These are phyloP conservation scores for Oreortyx pictus DNA, from an alignment of 2,797 vertebrate genomes.

Conservation along the genomic window DNA sequence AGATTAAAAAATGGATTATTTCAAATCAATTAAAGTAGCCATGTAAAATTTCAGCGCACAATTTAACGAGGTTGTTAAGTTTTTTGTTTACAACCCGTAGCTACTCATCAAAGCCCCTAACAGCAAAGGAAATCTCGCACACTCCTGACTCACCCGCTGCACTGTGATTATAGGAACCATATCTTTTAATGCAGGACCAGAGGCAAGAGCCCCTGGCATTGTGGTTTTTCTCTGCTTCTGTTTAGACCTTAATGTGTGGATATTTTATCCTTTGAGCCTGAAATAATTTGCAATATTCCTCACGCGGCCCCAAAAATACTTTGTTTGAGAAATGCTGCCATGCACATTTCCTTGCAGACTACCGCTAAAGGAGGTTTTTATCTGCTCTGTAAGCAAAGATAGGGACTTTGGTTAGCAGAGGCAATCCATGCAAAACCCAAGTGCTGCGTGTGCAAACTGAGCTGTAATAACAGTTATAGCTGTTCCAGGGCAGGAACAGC, in stretches of 20 bases:
- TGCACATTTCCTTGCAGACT: background rate
- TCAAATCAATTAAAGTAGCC: background rate
- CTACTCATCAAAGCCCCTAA: background rate
- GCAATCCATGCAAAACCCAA: background rate
- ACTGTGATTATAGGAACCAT: background rate
- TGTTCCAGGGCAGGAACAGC: background rate
- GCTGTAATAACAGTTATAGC: background rate
- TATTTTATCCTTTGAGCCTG: background rate
- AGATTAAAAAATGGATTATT: background rate
- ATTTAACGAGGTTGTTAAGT: accelerated
- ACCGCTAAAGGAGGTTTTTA: background rate
- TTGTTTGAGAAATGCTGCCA: background rate
- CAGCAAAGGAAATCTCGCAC: background rate
- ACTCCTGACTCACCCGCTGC: background rate
- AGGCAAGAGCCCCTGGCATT: background rate
- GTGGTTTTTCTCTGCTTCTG: background rate
- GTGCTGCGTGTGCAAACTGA: background rate
- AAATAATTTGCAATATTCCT: background rate
- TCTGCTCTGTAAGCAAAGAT: constrained; percentile 26
- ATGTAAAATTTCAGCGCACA: background rate
- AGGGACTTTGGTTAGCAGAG: background rate
- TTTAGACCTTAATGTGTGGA: background rate
- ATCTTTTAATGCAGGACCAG: accelerated
- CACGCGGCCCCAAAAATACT: accelerated
- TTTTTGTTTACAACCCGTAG: background rate